Base-by-base conservation (phyloP, 1,140 invertebrate genomes). In the Caerostris darwini region DNA sequence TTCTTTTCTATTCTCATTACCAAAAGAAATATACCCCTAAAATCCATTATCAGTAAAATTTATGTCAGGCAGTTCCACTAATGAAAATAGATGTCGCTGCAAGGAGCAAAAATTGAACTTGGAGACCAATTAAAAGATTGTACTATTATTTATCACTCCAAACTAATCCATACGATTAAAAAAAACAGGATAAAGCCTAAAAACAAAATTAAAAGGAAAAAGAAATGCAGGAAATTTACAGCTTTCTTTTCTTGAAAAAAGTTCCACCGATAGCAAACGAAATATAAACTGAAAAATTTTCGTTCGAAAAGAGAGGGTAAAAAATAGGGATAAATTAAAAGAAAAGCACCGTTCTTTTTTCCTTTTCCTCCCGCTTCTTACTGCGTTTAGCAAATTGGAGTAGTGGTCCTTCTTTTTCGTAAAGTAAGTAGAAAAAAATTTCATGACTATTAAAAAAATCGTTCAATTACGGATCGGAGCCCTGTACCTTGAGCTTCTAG, bases 201-300 rank as follows among this genome's bases (percentile, higher is more conserved):
- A 34, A 53, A 5, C 56, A 83, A 83, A 83, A 34, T 57, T 7
- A 12, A 8, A 53, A 57, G 34, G n/a, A 54, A 56, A n/a, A n/a
- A n/a, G n/a, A n/a, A n/a, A n/a, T n/a, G n/a, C n/a, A n/a, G n/a
- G 58, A 77, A 92, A 57, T 34, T 34, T 57, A n/a, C 90, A 57
- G 90, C 17, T 50, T 3, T 85, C 57, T 81, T 61, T 64, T 57
- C 19, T 53, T 14, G 19, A 71, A 93, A 93, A 93, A 93, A 14
- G 56, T 59, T 56, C 92, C 54, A 1, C 92, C 82, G 64, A 93
- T 87, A 61, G 92, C 59, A 87, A 93, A 93, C 83, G 54, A 85
- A 93, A 71, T 87, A 53, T 61, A 87, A 93, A 93, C 85, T 93
- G 92, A 93, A 93, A 93, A 93, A 87, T 93, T 93, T 58, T 93